phyloP scores from a whole-genome alignment of 2,797 vertebrate species.

The Eospalax fontanierii region DNA sequence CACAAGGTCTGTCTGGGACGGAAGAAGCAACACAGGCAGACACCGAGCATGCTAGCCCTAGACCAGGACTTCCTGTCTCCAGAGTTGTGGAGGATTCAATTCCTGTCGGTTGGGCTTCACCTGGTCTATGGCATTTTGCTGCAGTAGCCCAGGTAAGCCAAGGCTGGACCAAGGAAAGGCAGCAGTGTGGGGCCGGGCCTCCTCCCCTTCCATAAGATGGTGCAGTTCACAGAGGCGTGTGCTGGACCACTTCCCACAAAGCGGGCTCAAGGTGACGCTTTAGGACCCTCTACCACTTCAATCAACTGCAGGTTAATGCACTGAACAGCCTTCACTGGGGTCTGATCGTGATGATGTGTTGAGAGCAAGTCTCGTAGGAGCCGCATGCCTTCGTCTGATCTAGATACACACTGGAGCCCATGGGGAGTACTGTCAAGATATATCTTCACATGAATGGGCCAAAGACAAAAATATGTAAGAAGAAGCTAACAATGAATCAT shows the following conservation, averaged over 20 bases:
- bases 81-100: neutral
- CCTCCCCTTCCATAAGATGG: rapidly evolving
- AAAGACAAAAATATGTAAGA: neutral
- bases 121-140: neutral
- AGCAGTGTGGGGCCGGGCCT: too few species aligned
- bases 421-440: neutral
- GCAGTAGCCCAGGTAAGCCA: neutral
- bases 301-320: neutral
- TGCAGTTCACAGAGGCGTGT: rapidly evolving
- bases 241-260: neutral
- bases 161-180: rapidly evolving
- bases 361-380: neutral
- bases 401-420: neutral
- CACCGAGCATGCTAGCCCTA: rapidly evolving
- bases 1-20: rapidly evolving
- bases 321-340: rapidly evolving
- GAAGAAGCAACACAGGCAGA: neutral
- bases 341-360: neutral
- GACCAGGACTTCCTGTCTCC: neutral
- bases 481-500: neutral
- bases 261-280: neutral
- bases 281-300: neutral
- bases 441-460: neutral
- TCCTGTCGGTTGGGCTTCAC: neutral
- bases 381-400: too few species aligned